Base-by-base conservation (phyloP, 2,113 vertebrate species). In the Thunnus maccoyii region DNA sequence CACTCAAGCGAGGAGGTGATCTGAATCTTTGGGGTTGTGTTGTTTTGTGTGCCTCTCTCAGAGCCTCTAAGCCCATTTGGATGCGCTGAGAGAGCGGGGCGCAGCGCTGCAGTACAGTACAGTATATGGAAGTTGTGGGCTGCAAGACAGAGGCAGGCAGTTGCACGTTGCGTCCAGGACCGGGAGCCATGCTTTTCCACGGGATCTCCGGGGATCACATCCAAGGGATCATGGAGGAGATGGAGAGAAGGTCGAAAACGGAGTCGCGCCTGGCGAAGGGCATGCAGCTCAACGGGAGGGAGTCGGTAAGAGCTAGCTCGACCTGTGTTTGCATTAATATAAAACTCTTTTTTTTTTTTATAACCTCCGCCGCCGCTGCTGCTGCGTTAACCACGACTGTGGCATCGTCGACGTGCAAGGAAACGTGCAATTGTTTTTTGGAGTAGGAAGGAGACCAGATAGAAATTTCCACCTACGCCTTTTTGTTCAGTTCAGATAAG, bases 171-270 rank as follows among this genome's bases (percentile, higher is more conserved):
- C 97, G 97, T 94, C 96, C 97, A 95, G 96, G 97, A 98, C 96
- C 97, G 95, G 96, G 97, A 98, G 98, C 97, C 96, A 99, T 99
- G 98, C 98, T 99, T 96, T 99, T 99, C 96, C 98, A 99, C 96
- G 98, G 98, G 90, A 99, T 99, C 97, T 98, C 98, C 94, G 98
- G 98, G 94, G 98, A 98, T 94, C 98, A 99, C 92, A 99, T 99
- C 94, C 98, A 99, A 94, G 98, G 98, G 73, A 98, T 99, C 96
- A 99, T 99, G 98, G 98, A 99, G 94, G 98, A 99, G 95, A 99
- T 99, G 98, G 98, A 99, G 95, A 97, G 98, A 87, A 91, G 98
- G 92, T 97, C 97, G 91, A 99, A 99, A 94, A 90, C 94, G 74
- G 98, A 99, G 94, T 97, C 97, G 88, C 97, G 98, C 71, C 94